Evolutionary conservation across 2,797 vertebrate genomes (phyloP).

Genomic region (Craterocephalus amniculus): DNA sequence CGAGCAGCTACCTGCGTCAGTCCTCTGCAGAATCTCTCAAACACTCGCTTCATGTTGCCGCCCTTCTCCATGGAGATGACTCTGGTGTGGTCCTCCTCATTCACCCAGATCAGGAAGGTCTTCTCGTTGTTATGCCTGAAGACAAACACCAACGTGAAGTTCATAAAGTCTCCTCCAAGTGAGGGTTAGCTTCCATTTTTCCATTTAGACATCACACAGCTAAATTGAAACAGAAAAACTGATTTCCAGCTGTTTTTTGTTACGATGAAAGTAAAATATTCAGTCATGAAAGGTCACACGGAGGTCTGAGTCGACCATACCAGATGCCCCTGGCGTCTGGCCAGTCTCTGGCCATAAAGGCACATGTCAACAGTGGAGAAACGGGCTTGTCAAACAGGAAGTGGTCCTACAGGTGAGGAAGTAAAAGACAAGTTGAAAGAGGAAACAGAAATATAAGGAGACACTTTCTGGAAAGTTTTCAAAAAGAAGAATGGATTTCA

Average conservation of each 20-base stretch:
- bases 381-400: slow-evolving; percentile 96
- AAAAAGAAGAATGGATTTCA: too few species aligned
- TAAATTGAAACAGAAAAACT: neutral
- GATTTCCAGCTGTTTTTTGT: neutral
- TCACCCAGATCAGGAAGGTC: slow-evolving; percentile 95
- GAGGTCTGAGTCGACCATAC: slow-evolving; percentile 74
- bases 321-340: slow-evolving; percentile 94
- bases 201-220: neutral
- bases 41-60: slow-evolving; percentile 97
- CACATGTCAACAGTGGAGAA: slow-evolving; percentile 91
- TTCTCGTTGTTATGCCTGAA: slow-evolving; percentile 93
- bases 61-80: slow-evolving; percentile 98
- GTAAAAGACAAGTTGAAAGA: slow-evolving; percentile 6
- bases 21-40: slow-evolving; percentile 93
- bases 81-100: slow-evolving; percentile 95
- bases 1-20: slow-evolving; percentile 91
- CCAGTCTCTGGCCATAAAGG: slow-evolving; percentile 95
- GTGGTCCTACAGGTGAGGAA: slow-evolving; percentile 84
- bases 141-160: slow-evolving; percentile 12
- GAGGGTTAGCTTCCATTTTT: slow-evolving; percentile 1
- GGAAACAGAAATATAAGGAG: slow-evolving; percentile 18
- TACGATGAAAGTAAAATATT: neutral
- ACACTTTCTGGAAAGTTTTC: slow-evolving; percentile 2
- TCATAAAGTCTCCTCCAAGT: slow-evolving; percentile 11
- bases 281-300: slow-evolving; percentile 29